A percentile compares a stretch with the other conserved stretches of the same genome.
Evolutionary conservation across 2,888 invertebrate species (phyloP).

Genomic region (Steinernema carpocapsae): DNA sequence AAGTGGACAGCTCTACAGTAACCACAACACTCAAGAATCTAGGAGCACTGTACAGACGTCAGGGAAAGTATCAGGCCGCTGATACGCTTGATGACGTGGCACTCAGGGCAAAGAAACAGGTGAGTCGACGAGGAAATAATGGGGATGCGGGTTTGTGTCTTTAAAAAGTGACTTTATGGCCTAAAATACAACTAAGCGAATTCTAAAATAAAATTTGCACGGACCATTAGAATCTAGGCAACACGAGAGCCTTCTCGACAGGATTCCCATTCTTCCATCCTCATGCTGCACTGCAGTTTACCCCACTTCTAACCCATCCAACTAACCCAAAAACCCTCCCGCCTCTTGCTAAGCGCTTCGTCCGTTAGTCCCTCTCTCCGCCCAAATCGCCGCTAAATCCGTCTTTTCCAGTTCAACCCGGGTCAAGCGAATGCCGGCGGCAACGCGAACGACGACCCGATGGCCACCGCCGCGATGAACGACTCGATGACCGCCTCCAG

Average conservation of each 20-base stretch:
- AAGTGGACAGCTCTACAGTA: constrained; percentile 83
- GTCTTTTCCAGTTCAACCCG: constrained; percentile 33
- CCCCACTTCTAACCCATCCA: too few relatives aligned
- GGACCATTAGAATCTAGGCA: too few relatives aligned
- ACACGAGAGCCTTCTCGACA: too few relatives aligned
- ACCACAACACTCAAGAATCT: constrained; percentile 97
- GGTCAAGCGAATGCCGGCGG: constrained; percentile 18
- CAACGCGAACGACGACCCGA: constrained; percentile 7
- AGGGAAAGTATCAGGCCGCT: constrained; percentile 98
- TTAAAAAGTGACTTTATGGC: too few relatives aligned
- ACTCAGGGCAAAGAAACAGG: constrained; percentile 76
- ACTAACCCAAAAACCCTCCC: too few relatives aligned
- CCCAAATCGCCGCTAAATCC: constrained; percentile 11
- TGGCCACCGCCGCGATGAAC: constrained; percentile 1
- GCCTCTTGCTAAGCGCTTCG: constrained; percentile 28
- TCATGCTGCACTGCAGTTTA: too few relatives aligned
- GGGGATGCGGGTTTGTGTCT: too few relatives aligned
- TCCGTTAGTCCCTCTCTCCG: constrained; percentile 1
- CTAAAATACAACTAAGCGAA: too few relatives aligned
- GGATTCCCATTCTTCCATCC: too few relatives aligned
- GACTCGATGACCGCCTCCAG: constrained; percentile 39
- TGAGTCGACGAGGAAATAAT: too few relatives aligned
- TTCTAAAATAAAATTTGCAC: too few relatives aligned
- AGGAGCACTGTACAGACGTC: constrained; percentile 93
- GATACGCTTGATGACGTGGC: constrained; percentile 98